These are phyloP conservation scores for Porites lutea DNA, from an alignment of 64 coral and sea anemone species.

Conservation along the genomic window DNA sequence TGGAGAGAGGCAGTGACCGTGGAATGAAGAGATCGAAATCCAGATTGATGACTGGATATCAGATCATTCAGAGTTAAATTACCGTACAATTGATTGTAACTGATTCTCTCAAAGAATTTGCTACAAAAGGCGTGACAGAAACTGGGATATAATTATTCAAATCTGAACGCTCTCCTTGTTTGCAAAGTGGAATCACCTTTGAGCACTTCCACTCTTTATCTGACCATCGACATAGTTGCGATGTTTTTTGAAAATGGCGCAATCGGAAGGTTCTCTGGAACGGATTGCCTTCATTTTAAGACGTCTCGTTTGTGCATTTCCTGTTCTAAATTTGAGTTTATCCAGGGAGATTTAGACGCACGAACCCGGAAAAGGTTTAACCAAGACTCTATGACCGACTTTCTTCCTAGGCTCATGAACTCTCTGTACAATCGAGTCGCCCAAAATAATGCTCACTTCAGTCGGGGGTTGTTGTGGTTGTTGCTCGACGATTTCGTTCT, in stretches of 20 bases:
- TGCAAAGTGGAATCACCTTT: too few species aligned
- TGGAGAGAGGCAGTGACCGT: too few species aligned
- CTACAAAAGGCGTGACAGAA: too few species aligned
- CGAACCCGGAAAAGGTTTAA: neutral
- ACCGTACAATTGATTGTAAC: too few species aligned
- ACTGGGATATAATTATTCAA: too few species aligned
- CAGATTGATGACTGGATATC: too few species aligned
- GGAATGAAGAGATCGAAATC: too few species aligned
- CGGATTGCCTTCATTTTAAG: neutral
- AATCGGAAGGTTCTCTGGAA: slow-evolving; percentile 20
- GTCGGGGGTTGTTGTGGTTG: neutral
- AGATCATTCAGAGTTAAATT: too few species aligned
- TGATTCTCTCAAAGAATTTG: too few species aligned
- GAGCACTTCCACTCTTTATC: too few species aligned
- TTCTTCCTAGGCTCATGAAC: neutral
- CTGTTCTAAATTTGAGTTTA: neutral
- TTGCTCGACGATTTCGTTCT: too few species aligned
- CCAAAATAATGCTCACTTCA: slow-evolving; percentile 8
- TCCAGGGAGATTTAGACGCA: neutral
- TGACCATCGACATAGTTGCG: slow-evolving; percentile 41
- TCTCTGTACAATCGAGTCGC: neutral
- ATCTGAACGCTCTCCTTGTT: too few species aligned
- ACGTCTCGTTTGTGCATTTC: neutral
- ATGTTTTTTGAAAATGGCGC: slow-evolving; percentile 37
- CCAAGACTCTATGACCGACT: neutral